Evolutionary conservation across 2,113 vertebrate genomes (phyloP), one percentile per base, ranked within the genome.

Genomic region (Odontesthes bonariensis): DNA sequence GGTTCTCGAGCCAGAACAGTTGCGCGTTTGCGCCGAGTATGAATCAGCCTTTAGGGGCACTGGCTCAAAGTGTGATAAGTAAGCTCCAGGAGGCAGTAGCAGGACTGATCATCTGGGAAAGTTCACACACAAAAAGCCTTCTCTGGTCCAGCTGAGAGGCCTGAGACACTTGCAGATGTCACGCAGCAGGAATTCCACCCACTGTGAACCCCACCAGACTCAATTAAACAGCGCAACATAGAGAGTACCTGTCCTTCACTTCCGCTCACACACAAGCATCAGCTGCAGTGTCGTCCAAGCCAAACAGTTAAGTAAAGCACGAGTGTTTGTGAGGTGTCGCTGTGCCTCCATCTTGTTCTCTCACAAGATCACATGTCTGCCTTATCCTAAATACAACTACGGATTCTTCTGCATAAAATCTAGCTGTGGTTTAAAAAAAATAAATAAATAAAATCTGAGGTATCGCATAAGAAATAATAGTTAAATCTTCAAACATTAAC

Each of bases 181-280:
- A 20, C 80, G 76, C 79, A 66, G 75, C 75, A 64, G 55, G 60
- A 69, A 78, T 87, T 87, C 74, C 77, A 57, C 2, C 62, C 20
- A 46, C 53, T 38, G 23, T 4, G 53, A 56, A 38, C 32, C 1
- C 2, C n/a, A 3, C 6, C 47, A 10, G 53, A 69, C 33, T 46
- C 35, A 46, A 52, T 20, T 54, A 44, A 31, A n/a, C 13, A 57
- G 47, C 3, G 27, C 47, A 51, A 33, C 51, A 54, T 53, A 44
- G 66, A 44, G 56, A 14, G 27, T 23, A 67, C 46, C 62, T 53
- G 75, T 64, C 63, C 69, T 33, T 42, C 60, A 55, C 59, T 38
- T 8, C 52, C 47, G 17, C 32, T 52, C 40, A 19, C 22, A 20
- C 47, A 4, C 56, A 9, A 22, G 54, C 42, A 42, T 22, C 56